Conservation (phyloP, 2,113 vertebrate genomes). For the Paramormyrops kingsleyae region DNA sequence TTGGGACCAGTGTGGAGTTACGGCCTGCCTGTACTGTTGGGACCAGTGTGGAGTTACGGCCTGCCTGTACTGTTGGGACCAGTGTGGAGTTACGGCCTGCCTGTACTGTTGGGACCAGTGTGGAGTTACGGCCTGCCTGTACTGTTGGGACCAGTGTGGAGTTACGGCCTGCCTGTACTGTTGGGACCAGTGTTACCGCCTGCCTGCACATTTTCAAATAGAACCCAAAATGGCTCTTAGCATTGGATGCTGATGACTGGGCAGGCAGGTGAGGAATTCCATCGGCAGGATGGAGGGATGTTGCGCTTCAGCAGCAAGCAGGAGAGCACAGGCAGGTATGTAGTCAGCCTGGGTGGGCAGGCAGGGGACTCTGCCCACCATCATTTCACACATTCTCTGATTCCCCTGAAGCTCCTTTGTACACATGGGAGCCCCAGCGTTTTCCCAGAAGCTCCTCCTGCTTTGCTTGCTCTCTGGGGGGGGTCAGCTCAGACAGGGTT, state of each 20-base stretch:
- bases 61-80: too few species aligned
- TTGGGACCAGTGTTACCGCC: not conserved
- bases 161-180: too few species aligned
- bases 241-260: not conserved
- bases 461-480: not conserved
- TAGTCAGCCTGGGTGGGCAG: not conserved
- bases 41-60: too few species aligned
- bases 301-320: not conserved
- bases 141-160: too few species aligned
- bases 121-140: not conserved
- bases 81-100: not conserved
- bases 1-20: too few species aligned
- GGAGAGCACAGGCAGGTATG: not conserved
- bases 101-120: too few species aligned
- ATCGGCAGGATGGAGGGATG: not conserved
- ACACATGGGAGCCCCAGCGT: not conserved
- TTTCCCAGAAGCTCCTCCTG: not conserved
- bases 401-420: not conserved
- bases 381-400: not conserved
- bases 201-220: not conserved
- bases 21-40: not conserved
- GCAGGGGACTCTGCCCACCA: not conserved
- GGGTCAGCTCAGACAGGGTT: not conserved
- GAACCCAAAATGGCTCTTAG: not conserved
- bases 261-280: too few species aligned